Conservation (phyloP, 2,888 invertebrate genomes). For the Hydrotaea cyrtoneurina region DNA sequence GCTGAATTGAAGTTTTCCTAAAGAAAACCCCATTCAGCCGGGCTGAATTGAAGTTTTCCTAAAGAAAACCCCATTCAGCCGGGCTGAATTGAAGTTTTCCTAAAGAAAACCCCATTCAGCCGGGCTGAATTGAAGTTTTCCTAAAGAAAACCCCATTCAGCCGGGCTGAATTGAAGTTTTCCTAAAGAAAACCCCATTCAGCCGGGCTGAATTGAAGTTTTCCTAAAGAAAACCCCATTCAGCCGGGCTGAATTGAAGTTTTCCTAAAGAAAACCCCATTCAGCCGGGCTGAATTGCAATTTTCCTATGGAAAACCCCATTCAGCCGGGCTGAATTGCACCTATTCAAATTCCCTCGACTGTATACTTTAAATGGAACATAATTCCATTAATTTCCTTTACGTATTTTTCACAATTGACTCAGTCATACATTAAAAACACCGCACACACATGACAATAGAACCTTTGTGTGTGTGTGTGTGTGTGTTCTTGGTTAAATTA, state of each 20-base stretch:
- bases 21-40: too few species aligned
- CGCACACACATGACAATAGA: slow-evolving; percentile 28
- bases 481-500: not conserved
- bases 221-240: too few species aligned
- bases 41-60: not conserved
- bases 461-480: not conserved
- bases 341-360: not conserved
- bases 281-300: not conserved
- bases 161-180: not conserved
- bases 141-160: too few species aligned
- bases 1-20: not conserved
- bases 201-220: not conserved
- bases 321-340: not conserved
- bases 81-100: not conserved
- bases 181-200: too few species aligned
- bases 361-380: slow-evolving; percentile 33
- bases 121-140: not conserved
- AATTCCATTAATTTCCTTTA: slow-evolving; percentile 40
- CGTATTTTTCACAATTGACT: slow-evolving; percentile 8
- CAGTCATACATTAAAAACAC: not conserved
- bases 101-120: too few species aligned
- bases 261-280: too few species aligned
- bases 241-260: not conserved
- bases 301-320: too few species aligned
- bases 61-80: too few species aligned